Base-by-base conservation (phyloP, 2,797 vertebrate species). In the Melanotaenia trifasciata region DNA sequence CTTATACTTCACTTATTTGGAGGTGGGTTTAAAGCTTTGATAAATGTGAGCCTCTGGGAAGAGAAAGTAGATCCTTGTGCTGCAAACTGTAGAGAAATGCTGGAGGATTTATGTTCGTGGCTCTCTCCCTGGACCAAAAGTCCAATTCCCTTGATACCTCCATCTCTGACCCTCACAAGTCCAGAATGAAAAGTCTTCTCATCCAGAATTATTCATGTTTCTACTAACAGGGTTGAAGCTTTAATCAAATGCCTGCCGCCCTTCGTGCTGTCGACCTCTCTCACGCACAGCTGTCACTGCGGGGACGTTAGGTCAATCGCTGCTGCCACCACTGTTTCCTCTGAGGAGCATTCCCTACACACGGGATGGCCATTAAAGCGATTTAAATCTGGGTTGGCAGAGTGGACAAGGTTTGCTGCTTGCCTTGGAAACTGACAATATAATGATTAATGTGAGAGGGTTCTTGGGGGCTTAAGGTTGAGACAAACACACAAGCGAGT, bases 161-260 rank as follows among this genome's bases (percentile, higher is more conserved):
- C 68, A 33, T 60, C 56, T 71, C 45, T 81, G 71, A 87, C 81
- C 74, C 79, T 78, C 70, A 80, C 70, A 67, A 88, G 83, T 87
- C 84, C 36, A 74, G 33, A 38, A 69, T 65, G 76, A 72, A 45
- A 73, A 80, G 82, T 67, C 70, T 70, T 82, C 81, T 88, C 78
- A 77, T 86, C 74, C 81, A 72, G 82, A 90, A 90, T 90, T 90
- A 91, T 93, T 91, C 83, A 80, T 81, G 84, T 90, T 89, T 84
- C 69, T 51, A 70, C 72, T 78, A 84, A 82, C 84, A 59, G 66
- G 59, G 73, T 58, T 38, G 80, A 82, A 68, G 83, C 78, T 90
- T 88, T 88, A 87, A 92, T 90, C 80, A 88, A 92, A 90, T 76
- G 83, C 79, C 83, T 64, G 68, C 86, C 62, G 62, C 79, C 80